A percentile compares a stretch with the other conserved stretches of the same genome.
These are phyloP conservation scores for Cerceris rybyensis DNA, from an alignment of 2,888 invertebrate species.

Conservation along the genomic window DNA sequence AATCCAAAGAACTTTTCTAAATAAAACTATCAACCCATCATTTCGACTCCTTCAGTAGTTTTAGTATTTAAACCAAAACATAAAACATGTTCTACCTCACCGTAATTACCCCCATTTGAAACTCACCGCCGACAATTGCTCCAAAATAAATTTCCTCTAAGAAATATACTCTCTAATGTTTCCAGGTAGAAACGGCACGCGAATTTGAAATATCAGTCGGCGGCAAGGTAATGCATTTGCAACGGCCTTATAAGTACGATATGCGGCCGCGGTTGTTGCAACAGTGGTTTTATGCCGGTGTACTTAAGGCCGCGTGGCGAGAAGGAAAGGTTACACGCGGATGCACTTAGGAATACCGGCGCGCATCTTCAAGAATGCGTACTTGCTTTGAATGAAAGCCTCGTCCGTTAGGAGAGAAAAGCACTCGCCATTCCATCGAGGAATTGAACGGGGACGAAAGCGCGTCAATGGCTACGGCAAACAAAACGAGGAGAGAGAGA, in stretches of 20 bases:
- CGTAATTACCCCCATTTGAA: too few species aligned
- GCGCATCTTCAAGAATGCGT: constrained; percentile 57
- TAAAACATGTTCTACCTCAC: too few species aligned
- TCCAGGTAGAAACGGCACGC: background rate
- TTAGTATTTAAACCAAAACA: too few species aligned
- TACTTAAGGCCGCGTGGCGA: constrained; percentile 48
- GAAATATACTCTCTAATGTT: background rate
- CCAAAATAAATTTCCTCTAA: too few species aligned
- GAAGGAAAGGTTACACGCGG: constrained; percentile 66
- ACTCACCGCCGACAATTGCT: too few species aligned
- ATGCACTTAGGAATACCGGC: constrained; percentile 57
- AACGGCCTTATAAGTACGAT: constrained; percentile 63
- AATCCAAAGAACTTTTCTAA: too few species aligned
- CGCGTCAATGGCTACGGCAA: constrained; percentile 12
- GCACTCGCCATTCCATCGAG: background rate
- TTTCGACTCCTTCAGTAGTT: too few species aligned
- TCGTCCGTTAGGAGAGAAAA: constrained; percentile 13
- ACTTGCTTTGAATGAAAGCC: constrained; percentile 61
- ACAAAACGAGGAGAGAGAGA: background rate
- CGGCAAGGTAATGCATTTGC: constrained; percentile 47
- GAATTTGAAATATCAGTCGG: constrained; percentile 60
- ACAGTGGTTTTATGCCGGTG: constrained; percentile 53
- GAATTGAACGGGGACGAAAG: background rate
- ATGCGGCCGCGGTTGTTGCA: constrained; percentile 56
- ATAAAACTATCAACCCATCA: too few species aligned